Evolutionary conservation across 2,888 invertebrate species (phyloP), one percentile per base, ranked within the genome.

Genomic region (Oscheius myriophilus): DNA sequence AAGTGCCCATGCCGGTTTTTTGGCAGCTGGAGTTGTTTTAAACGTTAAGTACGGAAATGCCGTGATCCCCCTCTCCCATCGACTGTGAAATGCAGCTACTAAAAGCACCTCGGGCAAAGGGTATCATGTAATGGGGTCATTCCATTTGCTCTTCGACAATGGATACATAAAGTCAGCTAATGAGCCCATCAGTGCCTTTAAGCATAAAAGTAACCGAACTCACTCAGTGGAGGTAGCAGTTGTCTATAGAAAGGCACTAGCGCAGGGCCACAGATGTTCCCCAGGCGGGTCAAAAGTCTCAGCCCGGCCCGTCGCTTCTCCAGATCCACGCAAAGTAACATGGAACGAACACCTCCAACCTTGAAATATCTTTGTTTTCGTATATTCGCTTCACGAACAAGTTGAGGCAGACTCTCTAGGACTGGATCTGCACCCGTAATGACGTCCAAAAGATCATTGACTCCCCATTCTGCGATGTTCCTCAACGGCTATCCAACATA

Each of bases 231-330:
- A 0, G 96, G 96, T 68, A 97, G 89, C 78, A 97, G 91, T 88
- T 96, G 96, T 73, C 96, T 89, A 89, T 96, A 97, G 89, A 96
- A 96, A 0, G 96, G 96, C n/a, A 96, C 95, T 33, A 97, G 89
- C 0, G 95, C 94, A 84, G 95, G 94, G 0, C 96, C 96, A 93
- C 71, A 63, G 68, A 81, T 72, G 12, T 61, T 25, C n/a, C 81
- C 72, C 11, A 83, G 71, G 62, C 74, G 75, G 16, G 73, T 71
- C 16, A 83, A 54, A 6, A 79, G 59, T 26, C 65, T 55, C 23
- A 82, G 63, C 46, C 78, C 77, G 57, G 79, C 72, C 57, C 71
- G 72, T 62, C 77, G 75, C 58, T 80, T 80, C 4, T 71, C 71
- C 14, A 54, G 39, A 51, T 80, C 78, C 52, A 79, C 71, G 0